Percentiles rank a stretch among this genome's conserved stretches.
Conservation (phyloP, 2,888 invertebrate species). For the Mythimna impura region DNA sequence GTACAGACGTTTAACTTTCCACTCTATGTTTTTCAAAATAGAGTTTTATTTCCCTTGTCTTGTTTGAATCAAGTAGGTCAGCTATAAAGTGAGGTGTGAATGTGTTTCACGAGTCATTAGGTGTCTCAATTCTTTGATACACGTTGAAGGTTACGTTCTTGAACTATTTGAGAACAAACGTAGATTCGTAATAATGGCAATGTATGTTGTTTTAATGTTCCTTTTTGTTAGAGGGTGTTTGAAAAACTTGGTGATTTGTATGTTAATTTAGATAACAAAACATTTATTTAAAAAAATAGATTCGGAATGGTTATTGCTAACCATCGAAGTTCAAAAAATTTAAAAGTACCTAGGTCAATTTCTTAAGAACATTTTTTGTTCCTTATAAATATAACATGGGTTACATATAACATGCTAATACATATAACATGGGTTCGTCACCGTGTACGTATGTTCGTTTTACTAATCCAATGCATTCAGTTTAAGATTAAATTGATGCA, state of each 20-base stretch:
- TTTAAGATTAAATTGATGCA: no score
- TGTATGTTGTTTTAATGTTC: constrained; percentile 7
- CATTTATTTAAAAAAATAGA: not conserved
- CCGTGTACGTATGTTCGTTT: no score
- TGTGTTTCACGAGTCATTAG: constrained; percentile 56
- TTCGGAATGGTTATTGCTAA: not conserved
- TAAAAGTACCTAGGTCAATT: no score
- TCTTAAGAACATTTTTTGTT: no score
- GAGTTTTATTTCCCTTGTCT: constrained; percentile 22
- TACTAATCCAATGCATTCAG: no score
- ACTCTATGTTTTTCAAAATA: not conserved
- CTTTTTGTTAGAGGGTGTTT: constrained; percentile 13
- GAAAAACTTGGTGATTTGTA: constrained; percentile 17
- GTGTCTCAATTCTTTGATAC: constrained; percentile 45
- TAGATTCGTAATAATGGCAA: constrained; percentile 13
- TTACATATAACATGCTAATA: no score
- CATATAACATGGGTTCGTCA: no score
- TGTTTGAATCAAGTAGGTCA: constrained; percentile 18
- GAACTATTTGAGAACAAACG: constrained; percentile 51
- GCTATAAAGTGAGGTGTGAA: constrained; percentile 33
- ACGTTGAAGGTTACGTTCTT: constrained; percentile 50
- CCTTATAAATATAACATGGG: no score
- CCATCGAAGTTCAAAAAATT: not conserved
- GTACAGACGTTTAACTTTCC: not conserved
- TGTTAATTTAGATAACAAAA: not conserved